Evolutionary conservation across 1,140 invertebrate species (phyloP), one percentile per base, ranked within the genome.

Genomic region (Delia radicum): DNA sequence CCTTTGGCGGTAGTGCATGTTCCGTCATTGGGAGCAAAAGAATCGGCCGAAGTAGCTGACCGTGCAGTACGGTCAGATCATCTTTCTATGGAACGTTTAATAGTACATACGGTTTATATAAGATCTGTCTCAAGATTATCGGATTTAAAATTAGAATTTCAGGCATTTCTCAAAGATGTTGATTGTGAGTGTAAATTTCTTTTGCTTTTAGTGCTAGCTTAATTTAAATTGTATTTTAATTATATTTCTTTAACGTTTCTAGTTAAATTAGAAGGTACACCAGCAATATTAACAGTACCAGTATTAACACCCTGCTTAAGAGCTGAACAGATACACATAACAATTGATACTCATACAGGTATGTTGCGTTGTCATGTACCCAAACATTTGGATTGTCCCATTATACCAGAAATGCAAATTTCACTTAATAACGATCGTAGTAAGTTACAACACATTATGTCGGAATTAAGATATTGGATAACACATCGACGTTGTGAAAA

Each of bases 51-150:
- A 87, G 92, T 94, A 73, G 93, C 93, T 28, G 93, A 95, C 79
- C 88, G 92, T 78, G 93, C 94, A 4, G 92, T 96, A 65, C 90
- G 92, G 71, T 95, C 94, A 31, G 95, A 97, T 86, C 91, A 95
- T 78, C 88, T 98, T 1, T 98, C 96, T 1, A 95, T 99, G 91
- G 96, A 98, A 88, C 92, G 95, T 62, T 88, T 99, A 62, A 88
- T 99, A n/a, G 96, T 98, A n/a, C 95, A 98, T 81, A 99, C 97
- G 0, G 97, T 99, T 81, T 97, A 98, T 86, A 93, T 98, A 28
- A 89, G 98, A 75, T 96, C 96, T 0, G 90, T 93, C 72, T 93
- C 92, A 78, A 89, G 95, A 21, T 88, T 98, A 6, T 89, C 89
- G 33, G 94, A 97, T 82, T 89, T 98, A n/a, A 94, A 94, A 86